These are phyloP conservation scores for Nemapogon koenigi DNA, from an alignment of 2,888 invertebrate species.

Conservation along the genomic window DNA sequence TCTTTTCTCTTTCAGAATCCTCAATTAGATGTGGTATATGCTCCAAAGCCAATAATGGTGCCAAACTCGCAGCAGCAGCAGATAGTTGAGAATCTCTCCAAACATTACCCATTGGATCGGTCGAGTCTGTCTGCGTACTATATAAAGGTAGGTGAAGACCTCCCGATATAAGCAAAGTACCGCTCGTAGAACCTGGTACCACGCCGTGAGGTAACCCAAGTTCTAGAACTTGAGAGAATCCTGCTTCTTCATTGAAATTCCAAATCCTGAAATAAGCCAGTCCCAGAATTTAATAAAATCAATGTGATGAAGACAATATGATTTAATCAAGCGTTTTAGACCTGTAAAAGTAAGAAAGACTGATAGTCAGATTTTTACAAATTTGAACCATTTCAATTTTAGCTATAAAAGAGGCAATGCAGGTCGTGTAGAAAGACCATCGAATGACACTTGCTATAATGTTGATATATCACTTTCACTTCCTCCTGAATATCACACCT, in stretches of 20 bases:
- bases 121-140: slow-evolving; percentile 37
- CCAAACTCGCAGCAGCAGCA: slow-evolving; percentile 64
- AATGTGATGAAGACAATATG: no score
- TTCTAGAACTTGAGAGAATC: slow-evolving; percentile 72
- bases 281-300: no score
- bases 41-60: slow-evolving; percentile 62
- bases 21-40: slow-evolving; percentile 60
- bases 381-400: no score
- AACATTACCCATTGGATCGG: slow-evolving; percentile 47
- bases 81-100: slow-evolving; percentile 55
- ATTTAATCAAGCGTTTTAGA: no score
- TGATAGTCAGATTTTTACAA: no score
- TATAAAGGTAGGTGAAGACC: slow-evolving; percentile 66
- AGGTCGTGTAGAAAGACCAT: no score
- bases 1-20: slow-evolving; percentile 51
- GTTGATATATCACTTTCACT: no score
- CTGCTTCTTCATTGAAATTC: slow-evolving; percentile 75
- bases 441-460: no score
- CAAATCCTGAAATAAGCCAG: slow-evolving; percentile 67
- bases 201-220: slow-evolving; percentile 69
- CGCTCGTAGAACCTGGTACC: slow-evolving; percentile 70
- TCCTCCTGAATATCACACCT: no score
- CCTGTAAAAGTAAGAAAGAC: no score
- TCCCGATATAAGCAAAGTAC: slow-evolving; percentile 66
- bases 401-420: no score